Conservation (phyloP, 2,888 invertebrate genomes). For the Aspidiotus rigidus region DNA sequence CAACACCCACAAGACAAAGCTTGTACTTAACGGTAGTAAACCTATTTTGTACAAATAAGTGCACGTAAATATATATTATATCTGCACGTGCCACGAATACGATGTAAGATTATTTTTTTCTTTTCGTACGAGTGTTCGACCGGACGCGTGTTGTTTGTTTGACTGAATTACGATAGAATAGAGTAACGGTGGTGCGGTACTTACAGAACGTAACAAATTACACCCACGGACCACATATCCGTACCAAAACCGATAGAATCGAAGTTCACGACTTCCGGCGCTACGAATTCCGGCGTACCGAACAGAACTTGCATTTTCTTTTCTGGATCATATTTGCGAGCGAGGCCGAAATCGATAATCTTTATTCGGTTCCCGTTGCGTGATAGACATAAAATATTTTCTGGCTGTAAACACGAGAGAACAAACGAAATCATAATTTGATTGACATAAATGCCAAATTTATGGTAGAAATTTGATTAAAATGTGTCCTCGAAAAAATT, state of each 20-base stretch:
- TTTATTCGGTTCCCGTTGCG: conserved; percentile 96
- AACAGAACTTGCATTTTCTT: conserved; percentile 89
- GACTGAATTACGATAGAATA: background rate
- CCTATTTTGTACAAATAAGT: background rate
- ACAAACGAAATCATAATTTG: conserved; percentile 2
- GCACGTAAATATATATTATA: background rate
- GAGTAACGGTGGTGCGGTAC: conserved; percentile 45
- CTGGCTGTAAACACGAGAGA: conserved; percentile 58
- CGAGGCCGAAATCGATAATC: conserved; percentile 96
- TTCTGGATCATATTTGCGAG: conserved; percentile 80
- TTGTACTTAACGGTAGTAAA: background rate
- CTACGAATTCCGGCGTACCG: conserved; percentile 98
- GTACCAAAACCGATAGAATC: conserved; percentile 92
- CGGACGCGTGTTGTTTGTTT: background rate
- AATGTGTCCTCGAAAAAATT: no score
- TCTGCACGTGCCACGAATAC: background rate
- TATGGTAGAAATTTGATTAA: no score
- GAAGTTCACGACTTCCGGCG: conserved; percentile 97
- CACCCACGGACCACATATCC: conserved; percentile 99
- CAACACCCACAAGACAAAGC: conserved; percentile 1
- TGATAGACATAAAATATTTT: conserved; percentile 93
- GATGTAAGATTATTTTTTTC: background rate
- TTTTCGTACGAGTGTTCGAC: background rate
- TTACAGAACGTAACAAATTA: conserved; percentile 97
- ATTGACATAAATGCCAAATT: no score